Conservation (phyloP, 1,140 invertebrate genomes). For the Hyles euphorbiae region DNA sequence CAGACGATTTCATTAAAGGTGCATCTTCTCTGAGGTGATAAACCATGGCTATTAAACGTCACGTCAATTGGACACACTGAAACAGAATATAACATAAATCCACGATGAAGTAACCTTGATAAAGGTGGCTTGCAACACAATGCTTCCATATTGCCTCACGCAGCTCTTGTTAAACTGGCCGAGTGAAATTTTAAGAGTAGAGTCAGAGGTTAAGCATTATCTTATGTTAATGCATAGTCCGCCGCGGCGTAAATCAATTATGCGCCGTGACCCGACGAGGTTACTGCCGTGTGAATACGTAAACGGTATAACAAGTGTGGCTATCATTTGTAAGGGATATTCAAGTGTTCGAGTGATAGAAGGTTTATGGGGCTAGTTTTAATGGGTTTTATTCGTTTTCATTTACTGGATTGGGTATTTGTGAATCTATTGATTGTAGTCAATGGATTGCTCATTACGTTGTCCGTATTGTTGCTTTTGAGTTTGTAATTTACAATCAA, state of each 20-base stretch:
- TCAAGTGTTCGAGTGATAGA: not conserved
- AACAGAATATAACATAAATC: no score
- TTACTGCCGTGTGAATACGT: slow-evolving; percentile 11
- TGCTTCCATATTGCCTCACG: slow-evolving; percentile 11
- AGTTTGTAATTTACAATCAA: no score
- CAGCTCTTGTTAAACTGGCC: slow-evolving; percentile 32
- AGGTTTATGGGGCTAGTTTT: not conserved
- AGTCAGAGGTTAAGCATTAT: slow-evolving; percentile 67
- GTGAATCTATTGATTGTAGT: no score
- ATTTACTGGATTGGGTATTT: no score
- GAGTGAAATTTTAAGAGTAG: slow-evolving; percentile 61
- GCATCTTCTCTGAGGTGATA: no score
- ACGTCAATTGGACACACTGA: no score
- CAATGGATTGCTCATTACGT: no score
- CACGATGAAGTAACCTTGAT: no score
- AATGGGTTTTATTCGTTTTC: not conserved
- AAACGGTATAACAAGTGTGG: not conserved
- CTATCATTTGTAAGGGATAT: no score
- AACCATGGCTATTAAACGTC: no score
- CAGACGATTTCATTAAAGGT: no score
- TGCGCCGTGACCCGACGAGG: slow-evolving; percentile 54
- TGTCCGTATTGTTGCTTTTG: no score
- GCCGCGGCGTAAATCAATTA: slow-evolving; percentile 67
- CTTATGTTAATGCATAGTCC: slow-evolving; percentile 69
- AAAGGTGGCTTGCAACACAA: not conserved